A percentile compares a stretch with the other conserved stretches of the same genome.
phyloP scores from a whole-genome alignment of 30 jellyfish, hydroid and myxozoan genomes.

The Aurelia coerulea region DNA sequence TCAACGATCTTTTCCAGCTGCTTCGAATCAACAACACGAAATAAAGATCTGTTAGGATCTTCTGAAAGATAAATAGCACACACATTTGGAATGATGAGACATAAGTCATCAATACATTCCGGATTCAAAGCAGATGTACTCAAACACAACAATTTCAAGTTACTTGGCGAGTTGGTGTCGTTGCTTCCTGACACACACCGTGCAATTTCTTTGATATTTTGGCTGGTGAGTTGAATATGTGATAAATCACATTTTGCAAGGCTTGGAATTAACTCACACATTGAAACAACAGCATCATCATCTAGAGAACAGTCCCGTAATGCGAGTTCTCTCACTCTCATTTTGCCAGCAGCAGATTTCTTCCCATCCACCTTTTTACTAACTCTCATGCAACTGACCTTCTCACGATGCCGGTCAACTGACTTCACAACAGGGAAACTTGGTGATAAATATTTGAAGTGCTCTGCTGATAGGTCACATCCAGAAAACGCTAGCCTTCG shows the following conservation, averaged over 20 bases:
- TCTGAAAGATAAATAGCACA: constrained; percentile 4
- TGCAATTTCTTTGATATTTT: background rate
- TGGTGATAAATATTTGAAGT: background rate
- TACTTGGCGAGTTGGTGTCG: background rate
- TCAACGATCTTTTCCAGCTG: background rate
- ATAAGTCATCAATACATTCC: background rate
- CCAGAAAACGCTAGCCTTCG: background rate
- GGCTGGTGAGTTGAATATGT: background rate
- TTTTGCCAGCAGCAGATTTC: background rate
- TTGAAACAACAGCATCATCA: background rate
- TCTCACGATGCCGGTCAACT: background rate
- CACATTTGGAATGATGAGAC: constrained; percentile 22
- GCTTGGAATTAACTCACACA: background rate
- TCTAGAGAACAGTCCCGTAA: background rate
- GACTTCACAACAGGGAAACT: background rate
- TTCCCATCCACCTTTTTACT: too few species aligned
- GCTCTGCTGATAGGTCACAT: background rate
- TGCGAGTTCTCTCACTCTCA: background rate
- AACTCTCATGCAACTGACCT: too few species aligned
- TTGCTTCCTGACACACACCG: background rate
- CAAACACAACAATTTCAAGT: background rate
- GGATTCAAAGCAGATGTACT: constrained; percentile 14
- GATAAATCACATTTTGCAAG: constrained; percentile 1
- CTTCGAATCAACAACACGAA: background rate
- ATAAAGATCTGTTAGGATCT: background rate